Conservation (phyloP, 1,140 invertebrate genomes). For the Tetramorium simillimum region DNA sequence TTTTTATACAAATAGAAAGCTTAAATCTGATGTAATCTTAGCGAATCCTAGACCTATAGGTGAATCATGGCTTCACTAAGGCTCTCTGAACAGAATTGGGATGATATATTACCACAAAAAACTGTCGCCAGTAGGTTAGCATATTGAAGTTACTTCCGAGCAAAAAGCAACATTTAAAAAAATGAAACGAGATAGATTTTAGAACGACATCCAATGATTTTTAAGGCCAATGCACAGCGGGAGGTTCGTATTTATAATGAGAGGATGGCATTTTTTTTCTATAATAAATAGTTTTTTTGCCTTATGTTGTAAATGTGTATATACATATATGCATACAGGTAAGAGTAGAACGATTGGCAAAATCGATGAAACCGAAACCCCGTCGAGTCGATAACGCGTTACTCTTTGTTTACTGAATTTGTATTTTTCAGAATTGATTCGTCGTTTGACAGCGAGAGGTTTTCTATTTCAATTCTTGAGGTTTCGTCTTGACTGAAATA, state of each 20-base stretch:
- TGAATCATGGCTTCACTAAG: background rate
- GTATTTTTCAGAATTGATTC: slow-evolving; percentile 77
- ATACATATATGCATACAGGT: no score
- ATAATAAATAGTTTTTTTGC: slow-evolving; percentile 53
- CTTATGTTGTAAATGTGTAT: background rate
- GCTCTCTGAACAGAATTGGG: background rate
- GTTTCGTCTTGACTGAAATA: slow-evolving; percentile 46
- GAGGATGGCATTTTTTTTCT: slow-evolving; percentile 73
- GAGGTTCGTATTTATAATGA: slow-evolving; percentile 83
- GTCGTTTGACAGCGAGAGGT: slow-evolving; percentile 78
- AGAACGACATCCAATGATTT: slow-evolving; percentile 73
- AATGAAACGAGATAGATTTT: slow-evolving; percentile 63
- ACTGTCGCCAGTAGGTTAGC: background rate
- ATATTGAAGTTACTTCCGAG: background rate
- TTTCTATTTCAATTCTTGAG: slow-evolving; percentile 71
- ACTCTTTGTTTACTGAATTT: slow-evolving; percentile 81
- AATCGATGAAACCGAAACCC: slow-evolving; percentile 66
- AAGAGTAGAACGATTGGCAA: background rate
- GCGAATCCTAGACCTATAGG: background rate
- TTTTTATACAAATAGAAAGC: background rate
- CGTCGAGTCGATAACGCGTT: slow-evolving; percentile 79
- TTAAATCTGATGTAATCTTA: background rate
- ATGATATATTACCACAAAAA: background rate
- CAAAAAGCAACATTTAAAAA: slow-evolving; percentile 30
- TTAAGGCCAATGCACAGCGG: slow-evolving; percentile 78